Percentiles rank a stretch among this genome's conserved stretches.
Conservation (phyloP, 2,888 invertebrate genomes). For the Bellardia pandia region DNA sequence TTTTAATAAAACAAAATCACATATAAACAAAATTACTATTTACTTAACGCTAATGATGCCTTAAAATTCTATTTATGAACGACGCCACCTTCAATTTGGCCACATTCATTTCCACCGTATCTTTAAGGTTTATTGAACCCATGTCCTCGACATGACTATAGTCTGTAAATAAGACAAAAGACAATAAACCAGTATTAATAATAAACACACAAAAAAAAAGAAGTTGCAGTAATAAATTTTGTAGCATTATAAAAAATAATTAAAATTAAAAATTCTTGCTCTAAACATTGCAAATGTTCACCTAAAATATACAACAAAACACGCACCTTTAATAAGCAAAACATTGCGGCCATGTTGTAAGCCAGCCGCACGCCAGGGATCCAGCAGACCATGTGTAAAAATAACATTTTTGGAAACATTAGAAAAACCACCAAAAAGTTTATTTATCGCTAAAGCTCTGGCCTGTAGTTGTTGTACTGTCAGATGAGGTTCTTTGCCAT, state of each 20-base stretch:
- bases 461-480: constrained; percentile 52
- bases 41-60: not conserved
- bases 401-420: constrained; percentile 82
- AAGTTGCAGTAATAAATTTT: not conserved
- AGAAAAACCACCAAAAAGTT: constrained; percentile 84
- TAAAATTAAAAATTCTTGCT: constrained; percentile 22
- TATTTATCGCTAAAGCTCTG: constrained; percentile 82
- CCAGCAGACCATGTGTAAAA: constrained; percentile 85
- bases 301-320: not conserved
- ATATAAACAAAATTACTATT: not conserved
- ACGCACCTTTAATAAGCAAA: constrained; percentile 78
- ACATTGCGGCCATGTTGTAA: constrained; percentile 79
- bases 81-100: constrained; percentile 79
- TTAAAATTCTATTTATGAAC: constrained; percentile 76
- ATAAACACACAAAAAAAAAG: not conserved
- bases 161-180: constrained; percentile 72
- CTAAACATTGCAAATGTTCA: not conserved
- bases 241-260: constrained; percentile 36
- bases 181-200: not conserved
- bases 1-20: not conserved
- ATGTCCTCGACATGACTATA: constrained; percentile 81
- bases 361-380: constrained; percentile 86
- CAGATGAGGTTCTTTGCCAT: constrained; percentile 62
- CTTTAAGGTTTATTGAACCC: constrained; percentile 77
- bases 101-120: constrained; percentile 79